A percentile compares a stretch with the other conserved stretches of the same genome.
These are phyloP conservation scores for Steinernema khuongi DNA, from an alignment of 1,140 invertebrate genomes.

Conservation along the genomic window DNA sequence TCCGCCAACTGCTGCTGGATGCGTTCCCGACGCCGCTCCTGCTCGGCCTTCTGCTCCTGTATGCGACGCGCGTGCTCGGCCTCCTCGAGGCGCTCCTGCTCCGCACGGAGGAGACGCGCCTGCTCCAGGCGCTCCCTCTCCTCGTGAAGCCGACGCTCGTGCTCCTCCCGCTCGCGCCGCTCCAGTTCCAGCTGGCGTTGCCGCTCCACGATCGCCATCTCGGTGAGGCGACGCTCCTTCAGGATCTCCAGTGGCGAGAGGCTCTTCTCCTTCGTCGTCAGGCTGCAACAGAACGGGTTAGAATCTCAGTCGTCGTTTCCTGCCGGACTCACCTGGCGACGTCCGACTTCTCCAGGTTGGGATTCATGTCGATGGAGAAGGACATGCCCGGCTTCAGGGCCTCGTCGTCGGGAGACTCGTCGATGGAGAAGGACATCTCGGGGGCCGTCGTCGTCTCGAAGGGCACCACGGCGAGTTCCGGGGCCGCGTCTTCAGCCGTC, in stretches of 20 bases:
- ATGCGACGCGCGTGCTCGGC: not conserved
- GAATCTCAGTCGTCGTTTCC: not conserved
- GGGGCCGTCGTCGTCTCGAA: too few relatives aligned
- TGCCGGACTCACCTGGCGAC: not conserved
- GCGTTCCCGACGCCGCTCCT: not conserved
- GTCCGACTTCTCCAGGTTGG: not conserved
- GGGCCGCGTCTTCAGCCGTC: too few relatives aligned
- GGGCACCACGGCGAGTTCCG: too few relatives aligned
- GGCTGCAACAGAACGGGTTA: not conserved
- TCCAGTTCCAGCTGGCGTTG: not conserved
- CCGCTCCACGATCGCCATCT: not conserved
- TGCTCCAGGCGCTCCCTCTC: not conserved
- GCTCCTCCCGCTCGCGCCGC: conserved; percentile 2
- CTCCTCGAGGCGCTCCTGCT: not conserved
- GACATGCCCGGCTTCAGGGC: not conserved
- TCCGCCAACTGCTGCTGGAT: not conserved
- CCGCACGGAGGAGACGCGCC: not conserved
- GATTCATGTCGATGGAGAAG: not conserved
- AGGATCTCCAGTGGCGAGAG: not conserved
- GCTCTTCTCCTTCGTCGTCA: not conserved
- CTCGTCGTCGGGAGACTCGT: conserved; percentile 1
- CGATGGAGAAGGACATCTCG: not conserved
- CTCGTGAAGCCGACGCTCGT: not conserved
- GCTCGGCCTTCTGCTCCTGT: not conserved
- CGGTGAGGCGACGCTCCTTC: not conserved